Base-by-base conservation (phyloP, 2,113 vertebrate species). In the Chaetorhynchus papuensis region DNA sequence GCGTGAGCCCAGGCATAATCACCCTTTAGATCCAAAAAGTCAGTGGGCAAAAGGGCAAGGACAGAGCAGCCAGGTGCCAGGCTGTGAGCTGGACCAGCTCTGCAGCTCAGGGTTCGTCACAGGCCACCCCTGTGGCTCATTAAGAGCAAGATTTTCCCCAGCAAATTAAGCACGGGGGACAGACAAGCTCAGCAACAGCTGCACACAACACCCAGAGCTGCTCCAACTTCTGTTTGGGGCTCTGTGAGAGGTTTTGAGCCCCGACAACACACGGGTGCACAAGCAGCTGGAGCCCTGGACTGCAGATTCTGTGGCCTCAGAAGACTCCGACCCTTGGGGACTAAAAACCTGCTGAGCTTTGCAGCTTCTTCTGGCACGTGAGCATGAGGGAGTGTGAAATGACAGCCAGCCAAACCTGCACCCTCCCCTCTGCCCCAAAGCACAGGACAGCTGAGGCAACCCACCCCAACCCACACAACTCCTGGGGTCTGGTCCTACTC, bases 221-320 rank as follows among this genome's bases (percentile, higher is more conserved):
- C 18, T 77, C 50, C 15, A 7, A 0, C 1, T 20, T 72, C 45
- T 60, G 10, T 26, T 39, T 12, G 2, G 4, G 33, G 35, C 27
- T 45, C 45, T 64, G 16, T 6, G 54, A 59, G 37, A 27, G 28
- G 42, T 27, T 75, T 1, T 41, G 44, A 87, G 52, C 35, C 22
- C 44, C 1, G 21, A 1, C 5, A 54, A 22, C 22, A 42, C 21
- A 35, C 1, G 4, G 1, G 0, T 7, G 20, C 27, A 27, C 0
- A 0, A 45, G 22, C 4, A 0, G 5, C 37, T 19, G 26, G 31
- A 61, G 28, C 22, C 39, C 3, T 7, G 57, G 35, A 10, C 15
- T 35, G 4, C 50, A n/a, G 45, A 17, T 31, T n/a, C 64, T 27
- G 52, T 5, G 50, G 6, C 6, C 70, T n/a, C 56, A 12, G 13